Evolutionary conservation across 2,888 invertebrate species (phyloP).

Genomic region (Bombyx huttoni): DNA sequence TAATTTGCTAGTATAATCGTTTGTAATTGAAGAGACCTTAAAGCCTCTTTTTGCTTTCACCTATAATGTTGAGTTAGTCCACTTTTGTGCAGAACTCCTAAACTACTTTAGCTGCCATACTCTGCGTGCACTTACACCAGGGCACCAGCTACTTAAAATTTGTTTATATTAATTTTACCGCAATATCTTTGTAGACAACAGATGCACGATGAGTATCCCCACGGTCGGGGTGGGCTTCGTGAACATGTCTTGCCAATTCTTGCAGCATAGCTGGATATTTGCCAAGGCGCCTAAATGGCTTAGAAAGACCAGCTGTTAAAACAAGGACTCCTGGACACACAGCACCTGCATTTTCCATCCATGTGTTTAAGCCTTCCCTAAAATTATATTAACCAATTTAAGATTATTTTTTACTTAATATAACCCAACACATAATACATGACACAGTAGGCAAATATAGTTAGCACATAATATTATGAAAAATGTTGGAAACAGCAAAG

Average conservation of each 20-base stretch:
- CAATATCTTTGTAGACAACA: slow-evolving; percentile 94
- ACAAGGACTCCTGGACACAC: slow-evolving; percentile 89
- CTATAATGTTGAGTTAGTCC: no score
- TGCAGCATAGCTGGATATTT: slow-evolving; percentile 96
- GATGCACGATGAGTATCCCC: slow-evolving; percentile 97
- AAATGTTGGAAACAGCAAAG: no score
- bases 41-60: no score
- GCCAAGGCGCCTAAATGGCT: slow-evolving; percentile 94
- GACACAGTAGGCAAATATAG: no score
- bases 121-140: no score
- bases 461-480: no score
- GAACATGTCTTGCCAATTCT: slow-evolving; percentile 95
- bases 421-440: neutral
- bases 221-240: slow-evolving; percentile 94
- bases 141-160: neutral
- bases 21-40: no score
- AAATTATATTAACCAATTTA: slow-evolving; percentile 5
- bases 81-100: no score
- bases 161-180: slow-evolving; percentile 71
- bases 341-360: slow-evolving; percentile 91
- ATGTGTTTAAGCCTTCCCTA: slow-evolving; percentile 86
- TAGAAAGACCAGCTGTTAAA: slow-evolving; percentile 92
- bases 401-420: neutral
- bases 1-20: no score
- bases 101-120: no score